A percentile compares a stretch with the other conserved stretches of the same genome.
Conservation (phyloP, 1,140 invertebrate genomes). For the Bombus affinis region DNA sequence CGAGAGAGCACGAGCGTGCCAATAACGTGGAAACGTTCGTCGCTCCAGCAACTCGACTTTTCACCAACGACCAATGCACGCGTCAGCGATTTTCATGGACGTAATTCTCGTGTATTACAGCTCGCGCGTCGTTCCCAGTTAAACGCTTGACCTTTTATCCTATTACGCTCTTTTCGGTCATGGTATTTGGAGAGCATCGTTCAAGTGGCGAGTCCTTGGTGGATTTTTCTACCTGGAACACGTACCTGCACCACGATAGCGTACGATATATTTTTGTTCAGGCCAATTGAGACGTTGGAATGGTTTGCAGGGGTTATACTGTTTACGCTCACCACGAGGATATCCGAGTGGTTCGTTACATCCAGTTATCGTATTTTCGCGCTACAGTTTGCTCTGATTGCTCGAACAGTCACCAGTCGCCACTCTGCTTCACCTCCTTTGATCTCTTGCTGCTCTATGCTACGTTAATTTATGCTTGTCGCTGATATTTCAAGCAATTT, state of each 20-base stretch:
- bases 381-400: not conserved
- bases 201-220: not conserved
- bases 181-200: not conserved
- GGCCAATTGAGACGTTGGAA: not conserved
- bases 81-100: constrained; percentile 26
- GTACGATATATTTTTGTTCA: not conserved
- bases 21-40: constrained; percentile 11
- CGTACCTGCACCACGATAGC: not conserved
- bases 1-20: not conserved
- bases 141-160: constrained; percentile 4
- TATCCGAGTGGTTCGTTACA: not conserved
- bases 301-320: not conserved
- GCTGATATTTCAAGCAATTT: not conserved
- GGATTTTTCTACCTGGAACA: not conserved
- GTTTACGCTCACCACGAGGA: not conserved
- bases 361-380: constrained; percentile 5
- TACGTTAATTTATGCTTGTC: not conserved
- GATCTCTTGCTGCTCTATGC: not conserved
- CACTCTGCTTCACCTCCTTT: not conserved
- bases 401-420: not conserved
- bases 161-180: constrained; percentile 5
- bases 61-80: not conserved
- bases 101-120: constrained; percentile 11
- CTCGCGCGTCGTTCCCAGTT: not conserved
- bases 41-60: not conserved